These are phyloP conservation scores for Apodemus sylvaticus DNA, from an alignment of 2,113 vertebrate species.

Conservation along the genomic window DNA sequence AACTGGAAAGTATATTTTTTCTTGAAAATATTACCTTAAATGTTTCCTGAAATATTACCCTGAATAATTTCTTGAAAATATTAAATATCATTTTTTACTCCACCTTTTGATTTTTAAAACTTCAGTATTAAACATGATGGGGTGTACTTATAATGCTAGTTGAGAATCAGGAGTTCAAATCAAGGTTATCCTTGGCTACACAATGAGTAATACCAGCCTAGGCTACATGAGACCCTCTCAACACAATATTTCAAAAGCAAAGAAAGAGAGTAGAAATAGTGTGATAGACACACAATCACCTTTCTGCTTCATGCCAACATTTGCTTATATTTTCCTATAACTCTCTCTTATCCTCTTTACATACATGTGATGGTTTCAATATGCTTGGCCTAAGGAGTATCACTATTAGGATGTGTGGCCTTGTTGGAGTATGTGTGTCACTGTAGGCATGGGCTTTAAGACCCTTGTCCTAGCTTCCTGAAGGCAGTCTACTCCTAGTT, in stretches of 20 bases:
- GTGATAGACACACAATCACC: not conserved
- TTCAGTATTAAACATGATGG: not conserved
- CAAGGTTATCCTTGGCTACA: not conserved
- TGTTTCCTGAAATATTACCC: no score
- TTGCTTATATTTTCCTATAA: not conserved
- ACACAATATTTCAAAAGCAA: not conserved
- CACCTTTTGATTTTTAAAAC: not conserved
- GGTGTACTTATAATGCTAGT: not conserved
- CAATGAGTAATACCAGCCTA: not conserved
- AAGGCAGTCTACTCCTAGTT: no score
- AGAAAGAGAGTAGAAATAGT: not conserved
- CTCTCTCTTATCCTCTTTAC: not conserved
- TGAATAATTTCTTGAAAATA: not conserved
- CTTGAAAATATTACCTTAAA: not conserved
- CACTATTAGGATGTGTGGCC: no score
- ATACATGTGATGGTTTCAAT: no score
- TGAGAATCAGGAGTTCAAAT: not conserved
- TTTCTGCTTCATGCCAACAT: not conserved
- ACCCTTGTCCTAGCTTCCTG: no score
- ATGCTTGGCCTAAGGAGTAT: no score
- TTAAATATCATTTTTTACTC: not conserved
- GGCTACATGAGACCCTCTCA: not conserved
- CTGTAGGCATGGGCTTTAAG: no score
- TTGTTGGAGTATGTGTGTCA: no score
- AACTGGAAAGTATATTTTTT: not conserved